Percentiles rank a stretch among this genome's conserved stretches.
Evolutionary conservation across 2,113 vertebrate genomes (phyloP).

Genomic region (Etheostoma cragini): DNA sequence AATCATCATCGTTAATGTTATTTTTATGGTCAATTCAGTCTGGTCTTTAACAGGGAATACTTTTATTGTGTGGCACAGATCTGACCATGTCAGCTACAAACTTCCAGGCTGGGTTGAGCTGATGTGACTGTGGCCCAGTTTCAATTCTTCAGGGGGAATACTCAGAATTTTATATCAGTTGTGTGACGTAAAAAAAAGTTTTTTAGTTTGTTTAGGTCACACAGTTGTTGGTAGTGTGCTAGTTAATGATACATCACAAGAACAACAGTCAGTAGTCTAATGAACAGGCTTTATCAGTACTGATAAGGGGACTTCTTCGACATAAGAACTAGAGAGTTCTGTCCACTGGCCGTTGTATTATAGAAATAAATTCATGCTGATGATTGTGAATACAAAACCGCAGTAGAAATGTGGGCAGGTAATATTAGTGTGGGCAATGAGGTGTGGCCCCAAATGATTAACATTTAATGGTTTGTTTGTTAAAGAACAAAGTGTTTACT

Average conservation of each 20-base stretch:
- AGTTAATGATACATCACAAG: conserved; percentile 80
- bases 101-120: conserved; percentile 21
- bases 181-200: conserved; percentile 10
- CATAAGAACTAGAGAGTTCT: conserved; percentile 20
- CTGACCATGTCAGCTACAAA: conserved; percentile 29
- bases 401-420: conserved; percentile 22
- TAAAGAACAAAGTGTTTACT: conserved; percentile 54
- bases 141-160: conserved; percentile 29
- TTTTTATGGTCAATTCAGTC: conserved; percentile 47
- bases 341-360: conserved; percentile 12
- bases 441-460: conserved; percentile 57
- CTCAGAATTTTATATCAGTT: conserved; percentile 35
- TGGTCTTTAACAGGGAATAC: conserved; percentile 36
- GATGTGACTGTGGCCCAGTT: conserved; percentile 23
- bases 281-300: conserved; percentile 63
- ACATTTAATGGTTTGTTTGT: conserved; percentile 63
- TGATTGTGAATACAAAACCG: conserved; percentile 37
- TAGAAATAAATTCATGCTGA: conserved; percentile 35
- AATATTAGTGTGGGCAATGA: conserved; percentile 54
- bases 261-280: conserved; percentile 62
- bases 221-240: conserved; percentile 40
- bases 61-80: conserved; percentile 21
- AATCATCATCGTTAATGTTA: conserved; percentile 35
- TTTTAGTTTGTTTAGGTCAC: conserved; percentile 30
- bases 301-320: conserved; percentile 61